Base-by-base conservation (phyloP, 2,888 invertebrate species). In the Leucoma salicis region DNA sequence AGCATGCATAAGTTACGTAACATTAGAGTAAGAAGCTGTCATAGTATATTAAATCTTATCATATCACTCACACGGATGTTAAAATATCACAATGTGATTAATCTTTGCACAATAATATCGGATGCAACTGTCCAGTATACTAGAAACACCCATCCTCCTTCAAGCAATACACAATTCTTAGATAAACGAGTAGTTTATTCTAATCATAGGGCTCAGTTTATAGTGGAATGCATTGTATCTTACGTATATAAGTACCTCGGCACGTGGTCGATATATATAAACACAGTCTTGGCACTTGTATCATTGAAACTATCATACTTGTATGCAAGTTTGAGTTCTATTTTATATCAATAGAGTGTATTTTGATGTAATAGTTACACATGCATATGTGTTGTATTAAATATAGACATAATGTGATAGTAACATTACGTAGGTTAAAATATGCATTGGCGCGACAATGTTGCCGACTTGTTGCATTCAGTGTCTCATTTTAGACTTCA, bases 261-360 rank as follows among this genome's bases (percentile, higher is more conserved):
- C 82, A 81, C 82, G 79, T 82, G 83, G 81, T 80, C 49, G 41
- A 75, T 72, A 70, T 42, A 54, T 63, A 73, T 46, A 46, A 43
- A 60, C 52, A 65, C 64, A 56, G 65, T 73, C 73, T 82, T 82
- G 82, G 81, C 80, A 81, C 53, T 70, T 62, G 59, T 63, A 70
- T 62, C 66, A 72, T 65, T 74, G 68, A 72, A 60, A 68, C 60
- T 21, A 39, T 45, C 47, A 31, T 31, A 27, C 12, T 18, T 11
- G 25, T 46, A 46, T 60, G 39, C 25, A 16, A 63, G 48, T 46
- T 13, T 60, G 37, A n/a, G 14, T 46, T 59, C 38, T 68, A 63
- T 46, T 27, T n/a, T 0, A 4, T 8, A 10, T 2, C 0, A 2
- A 1, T 4, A 51, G 56, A 57, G 56, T 46, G 34, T 35, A 41